Percentiles rank a stretch among this genome's conserved stretches.
Conservation (phyloP, 2,113 vertebrate species). For the Speoplatyrhinus poulsoni region DNA sequence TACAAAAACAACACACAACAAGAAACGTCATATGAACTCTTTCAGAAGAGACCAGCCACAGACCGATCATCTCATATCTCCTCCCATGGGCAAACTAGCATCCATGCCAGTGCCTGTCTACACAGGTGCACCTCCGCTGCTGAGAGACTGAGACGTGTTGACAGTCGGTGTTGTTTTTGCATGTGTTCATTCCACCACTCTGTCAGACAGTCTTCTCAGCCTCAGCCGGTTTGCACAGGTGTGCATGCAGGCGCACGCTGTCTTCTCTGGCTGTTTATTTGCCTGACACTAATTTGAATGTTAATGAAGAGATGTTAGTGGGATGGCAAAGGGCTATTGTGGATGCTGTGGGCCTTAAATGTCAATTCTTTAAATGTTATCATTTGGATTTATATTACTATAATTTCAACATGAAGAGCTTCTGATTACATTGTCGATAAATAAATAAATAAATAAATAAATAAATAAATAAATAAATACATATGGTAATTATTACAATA, state of each 20-base stretch:
- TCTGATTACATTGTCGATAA: no score
- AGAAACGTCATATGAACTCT: no score
- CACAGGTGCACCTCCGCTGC: not conserved
- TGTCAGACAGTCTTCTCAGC: not conserved
- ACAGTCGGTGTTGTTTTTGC: not conserved
- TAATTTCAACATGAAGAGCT: no score
- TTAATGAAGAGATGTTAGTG: constrained; percentile 41
- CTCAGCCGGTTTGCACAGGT: not conserved
- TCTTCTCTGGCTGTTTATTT: not conserved
- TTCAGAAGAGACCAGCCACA: not conserved
- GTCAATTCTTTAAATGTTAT: not conserved
- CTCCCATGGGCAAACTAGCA: not conserved
- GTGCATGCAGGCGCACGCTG: not conserved
- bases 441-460: no score
- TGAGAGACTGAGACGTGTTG: not conserved
- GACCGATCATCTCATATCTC: not conserved
- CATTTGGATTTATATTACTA: no score
- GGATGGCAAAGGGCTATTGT: constrained; percentile 33
- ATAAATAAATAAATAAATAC: no score
- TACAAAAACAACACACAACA: no score
- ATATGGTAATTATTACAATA: no score
- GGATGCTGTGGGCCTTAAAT: constrained; percentile 14
- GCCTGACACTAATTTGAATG: constrained; percentile 14
- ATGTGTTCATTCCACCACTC: constrained; percentile 2
- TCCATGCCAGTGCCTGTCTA: not conserved